A percentile compares a stretch with the other conserved stretches of the same genome.
phyloP scores from a whole-genome alignment of 2,888 invertebrate species.

The Nezara viridula region DNA sequence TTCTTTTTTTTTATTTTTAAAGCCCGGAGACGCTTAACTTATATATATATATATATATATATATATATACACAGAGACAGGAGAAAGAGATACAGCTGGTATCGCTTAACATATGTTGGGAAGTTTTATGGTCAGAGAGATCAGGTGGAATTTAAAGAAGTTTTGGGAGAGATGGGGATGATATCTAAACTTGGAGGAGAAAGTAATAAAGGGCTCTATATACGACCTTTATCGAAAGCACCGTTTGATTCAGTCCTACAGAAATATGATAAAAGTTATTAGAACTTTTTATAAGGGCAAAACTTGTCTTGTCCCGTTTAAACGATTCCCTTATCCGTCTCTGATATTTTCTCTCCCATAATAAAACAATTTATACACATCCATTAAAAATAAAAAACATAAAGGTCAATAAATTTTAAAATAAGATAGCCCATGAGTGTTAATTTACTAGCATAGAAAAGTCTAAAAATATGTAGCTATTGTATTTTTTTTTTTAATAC shows the following conservation, averaged over 20 bases:
- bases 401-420: too few species aligned
- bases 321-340: neutral
- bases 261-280: constrained; percentile 28
- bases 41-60: too few species aligned
- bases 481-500: too few species aligned
- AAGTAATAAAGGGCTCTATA: constrained; percentile 41
- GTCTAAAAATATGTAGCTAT: too few species aligned
- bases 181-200: constrained; percentile 15
- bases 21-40: too few species aligned
- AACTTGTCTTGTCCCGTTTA: neutral
- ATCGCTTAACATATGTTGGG: neutral
- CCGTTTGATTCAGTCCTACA: constrained; percentile 27
- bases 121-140: neutral
- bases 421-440: neutral
- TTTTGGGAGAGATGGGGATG: neutral
- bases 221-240: constrained; percentile 31
- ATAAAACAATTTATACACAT: neutral
- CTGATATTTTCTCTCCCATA: neutral
- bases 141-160: constrained; percentile 12
- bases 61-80: too few species aligned
- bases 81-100: neutral
- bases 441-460: too few species aligned
- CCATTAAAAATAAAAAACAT: neutral
- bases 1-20: neutral
- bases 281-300: neutral